Conservation (phyloP, 2,888 invertebrate genomes). For the Calameuta pallipes region DNA sequence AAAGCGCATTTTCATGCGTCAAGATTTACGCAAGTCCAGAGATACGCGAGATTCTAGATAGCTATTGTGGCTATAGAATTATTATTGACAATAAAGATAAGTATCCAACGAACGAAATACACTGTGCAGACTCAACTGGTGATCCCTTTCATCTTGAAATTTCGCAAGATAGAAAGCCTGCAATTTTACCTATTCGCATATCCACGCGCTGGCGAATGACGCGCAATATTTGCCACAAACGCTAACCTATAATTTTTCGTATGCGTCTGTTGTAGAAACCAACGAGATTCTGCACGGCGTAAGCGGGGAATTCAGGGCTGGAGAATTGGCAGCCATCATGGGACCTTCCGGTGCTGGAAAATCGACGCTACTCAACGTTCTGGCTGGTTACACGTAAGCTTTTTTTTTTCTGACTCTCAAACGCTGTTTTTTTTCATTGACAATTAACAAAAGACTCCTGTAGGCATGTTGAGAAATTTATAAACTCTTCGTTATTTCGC, state of each 20-base stretch:
- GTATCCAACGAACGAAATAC: neutral
- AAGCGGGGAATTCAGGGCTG: slow-evolving; percentile 70
- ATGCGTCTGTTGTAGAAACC: slow-evolving; percentile 66
- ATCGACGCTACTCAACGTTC: slow-evolving; percentile 88
- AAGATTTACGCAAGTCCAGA: neutral
- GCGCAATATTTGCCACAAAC: neutral
- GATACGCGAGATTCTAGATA: neutral
- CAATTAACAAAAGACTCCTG: neutral
- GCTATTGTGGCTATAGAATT: neutral
- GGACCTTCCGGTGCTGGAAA: slow-evolving; percentile 82
- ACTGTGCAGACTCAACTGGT: neutral
- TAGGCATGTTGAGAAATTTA: neutral
- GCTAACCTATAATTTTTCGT: neutral
- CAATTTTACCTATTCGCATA: neutral
- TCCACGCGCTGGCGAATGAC: neutral
- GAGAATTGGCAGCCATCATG: slow-evolving; percentile 76
- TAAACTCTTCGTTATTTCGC: neutral
- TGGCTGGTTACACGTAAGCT: slow-evolving; percentile 90
- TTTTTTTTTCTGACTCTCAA: slow-evolving; percentile 9
- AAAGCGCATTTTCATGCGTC: neutral
- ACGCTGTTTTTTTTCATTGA: neutral
- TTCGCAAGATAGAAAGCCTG: neutral
- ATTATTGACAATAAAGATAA: neutral
- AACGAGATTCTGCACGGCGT: slow-evolving; percentile 73
- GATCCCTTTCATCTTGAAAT: neutral